Evolutionary conservation across 2,888 invertebrate genomes (phyloP), one percentile per base, ranked within the genome.

Genomic region (Plagodis dolabraria): DNA sequence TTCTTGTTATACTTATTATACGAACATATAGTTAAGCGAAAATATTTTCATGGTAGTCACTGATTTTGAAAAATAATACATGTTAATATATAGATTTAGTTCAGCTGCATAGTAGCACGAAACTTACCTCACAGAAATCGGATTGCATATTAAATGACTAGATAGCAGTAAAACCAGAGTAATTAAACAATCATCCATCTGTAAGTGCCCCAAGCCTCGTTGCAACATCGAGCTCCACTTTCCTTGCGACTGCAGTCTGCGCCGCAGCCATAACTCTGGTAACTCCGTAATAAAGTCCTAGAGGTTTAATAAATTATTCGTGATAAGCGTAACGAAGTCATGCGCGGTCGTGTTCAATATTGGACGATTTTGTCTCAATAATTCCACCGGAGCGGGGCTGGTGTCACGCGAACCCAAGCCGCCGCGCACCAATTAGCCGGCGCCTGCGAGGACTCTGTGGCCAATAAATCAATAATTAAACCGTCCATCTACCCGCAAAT

Each of bases 401-500:
- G 79, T 85, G 91, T 92, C 92, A 91, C 91, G 91, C 90, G 87
- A 89, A 82, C 79, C 74, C 82, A 76, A 76, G 78, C 82, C 82
- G 77, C 72, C 53, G 44, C 53, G 57, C 75, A 86, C 92, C 92
- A 92, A 92, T 92, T 92, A 92, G 87, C 83, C 74, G 86, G 85
- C 86, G 86, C 87, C 84, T 80, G 71, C 79, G 79, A 72, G 70
- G 73, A 76, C 77, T 77, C 78, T 71, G 75, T 64, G 75, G 72
- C 83, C 89, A 86, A 89, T 91, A 92, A 92, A 92, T 92, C 92
- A 92, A 89, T 92, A 92, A 92, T 90, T 90, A 89, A 88, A 89
- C 80, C 86, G 89, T 90, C 90, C 87, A 89, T 90, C 89, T 85
- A 87, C 82, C 73, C 75, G 85, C 89, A 89, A 91, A 92, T 89